A percentile compares a stretch with the other conserved stretches of the same genome.
Conservation (phyloP, 2,888 invertebrate genomes). For the Leptopilina drosophilae region DNA sequence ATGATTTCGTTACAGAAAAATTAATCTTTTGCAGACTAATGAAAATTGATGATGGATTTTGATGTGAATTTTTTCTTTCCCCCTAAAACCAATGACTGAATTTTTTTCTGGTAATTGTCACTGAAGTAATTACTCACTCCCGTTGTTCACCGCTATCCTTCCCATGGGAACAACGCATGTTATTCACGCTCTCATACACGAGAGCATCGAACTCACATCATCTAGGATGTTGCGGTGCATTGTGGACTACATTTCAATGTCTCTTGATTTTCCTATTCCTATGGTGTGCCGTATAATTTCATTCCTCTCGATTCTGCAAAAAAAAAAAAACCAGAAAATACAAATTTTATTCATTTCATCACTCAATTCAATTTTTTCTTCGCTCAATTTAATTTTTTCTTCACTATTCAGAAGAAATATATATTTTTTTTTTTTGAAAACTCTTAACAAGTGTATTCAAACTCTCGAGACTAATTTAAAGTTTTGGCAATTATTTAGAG, state of each 20-base stretch:
- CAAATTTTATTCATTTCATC: background rate
- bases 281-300: constrained; percentile 28
- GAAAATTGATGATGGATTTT: background rate
- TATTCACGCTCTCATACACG: constrained; percentile 70
- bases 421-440: too few species aligned
- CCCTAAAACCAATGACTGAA: background rate
- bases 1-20: background rate
- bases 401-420: too few species aligned
- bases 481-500: too few species aligned
- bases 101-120: constrained; percentile 20
- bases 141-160: constrained; percentile 58
- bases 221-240: constrained; percentile 47
- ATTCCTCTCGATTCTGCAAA: constrained; percentile 51
- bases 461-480: too few species aligned
- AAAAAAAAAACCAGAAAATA: constrained; percentile 7
- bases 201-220: constrained; percentile 55
- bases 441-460: too few species aligned
- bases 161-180: constrained; percentile 56
- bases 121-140: constrained; percentile 59
- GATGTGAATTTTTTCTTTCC: background rate
- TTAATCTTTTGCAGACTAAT: background rate
- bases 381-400: too few species aligned
- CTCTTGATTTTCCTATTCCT: constrained; percentile 41
- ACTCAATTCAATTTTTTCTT: background rate
- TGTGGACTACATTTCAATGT: constrained; percentile 55